These are phyloP conservation scores for Brachionus manjavacas DNA, from an alignment of 1,140 invertebrate genomes.

Conservation along the genomic window DNA sequence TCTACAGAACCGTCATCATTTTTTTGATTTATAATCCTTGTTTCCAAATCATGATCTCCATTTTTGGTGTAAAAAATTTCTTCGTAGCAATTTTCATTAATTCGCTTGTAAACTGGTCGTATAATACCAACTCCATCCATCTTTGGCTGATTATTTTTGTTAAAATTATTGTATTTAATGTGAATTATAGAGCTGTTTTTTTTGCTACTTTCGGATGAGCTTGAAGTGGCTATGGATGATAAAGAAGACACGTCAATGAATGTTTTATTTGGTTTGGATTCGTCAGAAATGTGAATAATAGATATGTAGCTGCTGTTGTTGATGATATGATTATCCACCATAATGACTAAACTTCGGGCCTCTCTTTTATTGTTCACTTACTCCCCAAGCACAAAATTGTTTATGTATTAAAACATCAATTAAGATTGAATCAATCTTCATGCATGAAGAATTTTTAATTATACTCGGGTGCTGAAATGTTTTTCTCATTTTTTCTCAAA, in stretches of 20 bases:
- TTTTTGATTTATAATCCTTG: neutral
- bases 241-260: neutral
- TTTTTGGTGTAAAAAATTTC: constrained; percentile 4
- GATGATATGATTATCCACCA: neutral
- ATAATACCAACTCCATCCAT: neutral
- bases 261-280: neutral
- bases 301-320: constrained; percentile 18
- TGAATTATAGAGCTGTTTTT: neutral
- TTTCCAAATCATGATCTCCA: neutral
- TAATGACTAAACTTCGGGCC: neutral
- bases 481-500: neutral
- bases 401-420: neutral
- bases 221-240: neutral
- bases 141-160: neutral
- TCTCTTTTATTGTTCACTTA: neutral
- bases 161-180: neutral
- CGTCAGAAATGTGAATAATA: constrained; percentile 1
- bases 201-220: too few species aligned
- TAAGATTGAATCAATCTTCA: neutral
- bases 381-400: neutral
- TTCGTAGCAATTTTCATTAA: neutral
- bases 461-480: neutral
- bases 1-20: constrained; percentile 6
- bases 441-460: neutral
- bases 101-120: neutral